A percentile compares a stretch with the other conserved stretches of the same genome.
These are phyloP conservation scores for Andinoacara biseriatus DNA, from an alignment of 2,113 vertebrate species.

Conservation along the genomic window DNA sequence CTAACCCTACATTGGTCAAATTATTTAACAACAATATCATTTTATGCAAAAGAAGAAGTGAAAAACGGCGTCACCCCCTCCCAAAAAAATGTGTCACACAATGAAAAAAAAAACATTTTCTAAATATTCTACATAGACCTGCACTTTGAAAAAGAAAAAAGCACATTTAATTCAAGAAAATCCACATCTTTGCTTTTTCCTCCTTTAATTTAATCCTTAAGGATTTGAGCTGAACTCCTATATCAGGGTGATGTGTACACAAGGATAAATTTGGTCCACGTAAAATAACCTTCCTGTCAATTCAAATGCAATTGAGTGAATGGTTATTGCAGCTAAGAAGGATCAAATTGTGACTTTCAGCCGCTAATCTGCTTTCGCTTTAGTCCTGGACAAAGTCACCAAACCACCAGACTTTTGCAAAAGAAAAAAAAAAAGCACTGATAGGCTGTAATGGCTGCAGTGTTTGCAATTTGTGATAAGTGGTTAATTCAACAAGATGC, in stretches of 20 bases:
- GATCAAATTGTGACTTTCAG: conserved; percentile 53
- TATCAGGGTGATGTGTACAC: background rate
- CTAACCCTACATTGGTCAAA: background rate
- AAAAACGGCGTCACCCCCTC: background rate
- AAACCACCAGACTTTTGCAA: conserved; percentile 24
- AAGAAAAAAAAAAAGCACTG: conserved; percentile 18
- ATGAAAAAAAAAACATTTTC: background rate
- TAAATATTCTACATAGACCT: background rate
- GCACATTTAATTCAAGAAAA: background rate
- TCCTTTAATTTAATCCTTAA: background rate
- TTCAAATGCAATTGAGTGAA: conserved; percentile 32
- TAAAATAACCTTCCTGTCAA: conserved; percentile 16
- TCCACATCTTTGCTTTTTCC: conserved; percentile 2
- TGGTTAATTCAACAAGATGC: conserved; percentile 57
- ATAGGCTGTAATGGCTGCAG: conserved; percentile 50
- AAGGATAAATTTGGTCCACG: conserved; percentile 33
- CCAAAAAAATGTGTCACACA: background rate
- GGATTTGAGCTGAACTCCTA: background rate
- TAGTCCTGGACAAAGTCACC: conserved; percentile 58
- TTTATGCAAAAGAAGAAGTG: background rate
- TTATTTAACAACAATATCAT: background rate
- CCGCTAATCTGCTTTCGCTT: conserved; percentile 45
- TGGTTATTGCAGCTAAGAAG: background rate
- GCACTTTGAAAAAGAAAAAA: conserved; percentile 19
- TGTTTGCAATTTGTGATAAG: conserved; percentile 66